phyloP scores from a whole-genome alignment of 2,888 invertebrate genomes.

The Ophonus ardosiacus region DNA sequence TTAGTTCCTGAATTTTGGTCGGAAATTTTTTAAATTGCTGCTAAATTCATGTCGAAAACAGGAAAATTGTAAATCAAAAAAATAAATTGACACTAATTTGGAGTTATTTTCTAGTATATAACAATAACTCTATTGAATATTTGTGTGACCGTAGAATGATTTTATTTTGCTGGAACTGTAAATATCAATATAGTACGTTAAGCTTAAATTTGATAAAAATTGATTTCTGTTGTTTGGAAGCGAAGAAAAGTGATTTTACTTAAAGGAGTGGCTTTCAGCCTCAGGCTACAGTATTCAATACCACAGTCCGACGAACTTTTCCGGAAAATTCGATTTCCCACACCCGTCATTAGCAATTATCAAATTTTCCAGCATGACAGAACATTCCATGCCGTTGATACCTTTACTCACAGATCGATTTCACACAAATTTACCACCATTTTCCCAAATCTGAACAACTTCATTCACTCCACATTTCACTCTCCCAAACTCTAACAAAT shows the following conservation, averaged over 20 bases:
- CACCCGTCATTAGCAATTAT: constrained; percentile 38
- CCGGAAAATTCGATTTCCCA: constrained; percentile 44
- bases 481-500: neutral
- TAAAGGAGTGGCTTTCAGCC: constrained; percentile 8
- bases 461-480: neutral
- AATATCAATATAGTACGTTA: constrained; percentile 20
- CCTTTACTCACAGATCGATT: neutral
- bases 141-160: neutral
- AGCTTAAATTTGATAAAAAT: constrained; percentile 43
- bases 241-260: constrained; percentile 44
- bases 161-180: constrained; percentile 15
- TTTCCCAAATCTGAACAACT: neutral
- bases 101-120: neutral
- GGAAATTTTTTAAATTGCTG: constrained; percentile 38
- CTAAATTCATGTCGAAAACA: neutral
- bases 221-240: constrained; percentile 42
- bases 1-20: constrained; percentile 42
- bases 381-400: constrained; percentile 11
- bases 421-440: neutral
- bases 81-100: constrained; percentile 25
- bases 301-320: constrained; percentile 32
- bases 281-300: constrained; percentile 21
- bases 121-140: constrained; percentile 1
- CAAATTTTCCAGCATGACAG: constrained; percentile 37
- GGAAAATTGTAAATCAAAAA: constrained; percentile 27